These are phyloP conservation scores for Cecidostiba fungosa DNA, from an alignment of 2,888 invertebrate species.

Conservation along the genomic window DNA sequence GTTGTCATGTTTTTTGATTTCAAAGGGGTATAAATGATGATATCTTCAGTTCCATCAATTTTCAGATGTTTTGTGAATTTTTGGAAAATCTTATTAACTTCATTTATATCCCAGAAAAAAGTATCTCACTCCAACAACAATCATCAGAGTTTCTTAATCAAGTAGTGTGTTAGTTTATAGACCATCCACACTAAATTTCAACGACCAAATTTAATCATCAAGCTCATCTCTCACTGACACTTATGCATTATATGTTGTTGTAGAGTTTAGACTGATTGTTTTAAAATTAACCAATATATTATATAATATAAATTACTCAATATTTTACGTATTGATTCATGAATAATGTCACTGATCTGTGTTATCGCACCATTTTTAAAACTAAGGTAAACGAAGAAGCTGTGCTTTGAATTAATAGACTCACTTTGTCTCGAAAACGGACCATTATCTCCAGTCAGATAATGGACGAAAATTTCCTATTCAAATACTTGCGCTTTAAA, in stretches of 20 bases:
- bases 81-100: conserved; percentile 15
- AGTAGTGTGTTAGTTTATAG: conserved; percentile 35
- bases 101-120: conserved; percentile 28
- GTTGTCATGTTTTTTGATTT: conserved; percentile 32
- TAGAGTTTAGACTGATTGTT: conserved; percentile 52
- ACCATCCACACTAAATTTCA: conserved; percentile 40
- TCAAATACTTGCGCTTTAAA: conserved; percentile 36
- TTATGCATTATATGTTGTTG: conserved; percentile 54
- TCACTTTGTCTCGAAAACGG: not conserved
- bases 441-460: conserved; percentile 3
- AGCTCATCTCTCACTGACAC: conserved; percentile 45
- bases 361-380: not conserved
- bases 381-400: not conserved
- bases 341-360: not conserved
- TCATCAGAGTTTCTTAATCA: conserved; percentile 42
- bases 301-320: not conserved
- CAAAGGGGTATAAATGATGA: conserved; percentile 53
- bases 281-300: conserved; percentile 22
- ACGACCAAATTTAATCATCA: conserved; percentile 17
- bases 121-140: conserved; percentile 1
- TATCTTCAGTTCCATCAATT: not conserved
- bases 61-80: not conserved
- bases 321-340: conserved; percentile 13
- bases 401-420: not conserved
- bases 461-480: conserved; percentile 27